These are phyloP conservation scores for Tokudaia tokunoshimensis DNA, from an alignment of 2,797 vertebrate genomes.

Conservation along the genomic window DNA sequence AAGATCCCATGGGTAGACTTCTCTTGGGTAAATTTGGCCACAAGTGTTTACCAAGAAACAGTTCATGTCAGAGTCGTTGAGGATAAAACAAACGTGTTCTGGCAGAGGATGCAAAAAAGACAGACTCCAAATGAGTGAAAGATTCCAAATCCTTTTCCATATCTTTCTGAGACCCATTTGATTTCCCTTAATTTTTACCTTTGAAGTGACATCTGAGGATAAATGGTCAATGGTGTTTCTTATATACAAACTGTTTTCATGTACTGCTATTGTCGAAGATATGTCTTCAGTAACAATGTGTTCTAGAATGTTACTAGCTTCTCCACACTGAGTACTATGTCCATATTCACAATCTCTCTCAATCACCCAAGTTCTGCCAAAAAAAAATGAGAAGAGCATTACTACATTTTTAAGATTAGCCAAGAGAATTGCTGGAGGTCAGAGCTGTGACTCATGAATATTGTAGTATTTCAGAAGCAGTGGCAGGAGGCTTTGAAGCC, in stretches of 20 bases:
- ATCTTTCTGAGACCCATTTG: background rate
- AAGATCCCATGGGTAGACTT: background rate
- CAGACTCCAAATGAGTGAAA: background rate
- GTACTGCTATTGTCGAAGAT: background rate
- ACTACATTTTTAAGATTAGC: background rate
- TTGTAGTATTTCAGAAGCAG: background rate
- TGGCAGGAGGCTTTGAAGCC: background rate
- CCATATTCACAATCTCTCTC: too few species aligned
- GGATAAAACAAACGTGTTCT: background rate
- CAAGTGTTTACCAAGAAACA: background rate
- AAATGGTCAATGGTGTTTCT: background rate
- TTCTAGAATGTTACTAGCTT: background rate
- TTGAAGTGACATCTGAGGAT: background rate
- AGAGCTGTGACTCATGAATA: background rate
- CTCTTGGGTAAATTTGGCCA: background rate
- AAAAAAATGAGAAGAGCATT: background rate
- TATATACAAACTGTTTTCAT: background rate
- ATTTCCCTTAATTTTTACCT: background rate
- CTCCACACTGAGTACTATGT: background rate
- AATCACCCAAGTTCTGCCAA: background rate
- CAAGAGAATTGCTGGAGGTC: background rate
- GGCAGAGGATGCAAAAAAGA: background rate
- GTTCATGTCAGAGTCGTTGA: background rate
- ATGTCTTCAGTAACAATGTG: background rate
- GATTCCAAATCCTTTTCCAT: background rate